Percentiles rank a stretch among this genome's conserved stretches.
phyloP scores from a whole-genome alignment of 2,113 vertebrate genomes.

The Aspidoscelis tigris region DNA sequence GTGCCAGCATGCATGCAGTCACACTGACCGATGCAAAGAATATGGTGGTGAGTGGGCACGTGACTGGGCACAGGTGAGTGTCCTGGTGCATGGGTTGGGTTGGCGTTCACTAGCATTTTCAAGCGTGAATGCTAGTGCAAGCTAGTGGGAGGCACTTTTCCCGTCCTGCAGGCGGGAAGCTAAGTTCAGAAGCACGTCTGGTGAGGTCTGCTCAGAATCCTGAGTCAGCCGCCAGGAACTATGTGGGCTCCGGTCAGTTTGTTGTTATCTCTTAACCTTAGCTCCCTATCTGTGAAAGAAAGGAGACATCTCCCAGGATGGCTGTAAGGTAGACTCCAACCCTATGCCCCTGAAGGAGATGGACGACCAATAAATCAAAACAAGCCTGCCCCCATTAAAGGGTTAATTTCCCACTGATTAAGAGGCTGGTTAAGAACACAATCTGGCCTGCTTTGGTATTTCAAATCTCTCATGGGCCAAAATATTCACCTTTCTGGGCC shows the following conservation, averaged over 20 bases:
- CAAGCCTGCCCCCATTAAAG: background rate
- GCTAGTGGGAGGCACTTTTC: too few species aligned
- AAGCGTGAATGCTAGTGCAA: too few species aligned
- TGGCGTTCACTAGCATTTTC: too few species aligned
- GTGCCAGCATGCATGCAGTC: too few species aligned
- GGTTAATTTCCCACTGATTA: conserved; percentile 12
- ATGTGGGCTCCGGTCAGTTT: conserved; percentile 2
- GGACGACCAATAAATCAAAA: conserved; percentile 9
- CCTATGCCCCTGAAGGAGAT: conserved; percentile 7
- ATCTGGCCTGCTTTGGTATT: conserved; percentile 23
- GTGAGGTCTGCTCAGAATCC: background rate
- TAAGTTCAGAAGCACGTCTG: background rate
- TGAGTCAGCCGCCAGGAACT: background rate
- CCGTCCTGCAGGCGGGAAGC: too few species aligned
- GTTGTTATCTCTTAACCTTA: background rate
- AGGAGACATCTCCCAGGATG: background rate
- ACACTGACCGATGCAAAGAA: too few species aligned
- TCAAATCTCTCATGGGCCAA: background rate
- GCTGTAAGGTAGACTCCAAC: background rate
- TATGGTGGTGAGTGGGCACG: too few species aligned
- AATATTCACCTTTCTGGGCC: background rate
- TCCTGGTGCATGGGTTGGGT: too few species aligned
- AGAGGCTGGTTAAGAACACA: background rate
- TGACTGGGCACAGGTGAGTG: too few species aligned
- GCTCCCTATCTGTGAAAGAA: background rate